These are phyloP conservation scores for Etheostoma spectabile DNA, from an alignment of 2,113 vertebrate genomes.

Conservation along the genomic window DNA sequence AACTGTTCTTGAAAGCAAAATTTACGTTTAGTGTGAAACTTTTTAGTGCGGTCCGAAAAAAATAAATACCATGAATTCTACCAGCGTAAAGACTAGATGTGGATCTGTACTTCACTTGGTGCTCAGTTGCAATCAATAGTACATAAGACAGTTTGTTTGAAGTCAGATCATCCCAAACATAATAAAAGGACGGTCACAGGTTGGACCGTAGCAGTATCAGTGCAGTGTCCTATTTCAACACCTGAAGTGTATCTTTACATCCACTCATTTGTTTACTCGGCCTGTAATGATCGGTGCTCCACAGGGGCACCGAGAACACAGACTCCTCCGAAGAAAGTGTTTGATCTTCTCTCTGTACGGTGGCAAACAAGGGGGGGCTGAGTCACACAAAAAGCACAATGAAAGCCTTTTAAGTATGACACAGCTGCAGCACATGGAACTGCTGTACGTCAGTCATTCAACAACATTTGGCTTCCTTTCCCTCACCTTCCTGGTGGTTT, in stretches of 20 bases:
- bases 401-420: slow-evolving; percentile 59
- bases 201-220: background rate
- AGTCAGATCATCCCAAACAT: slow-evolving; percentile 1
- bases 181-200: background rate
- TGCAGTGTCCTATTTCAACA: background rate
- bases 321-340: slow-evolving; percentile 40
- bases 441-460: slow-evolving; percentile 9
- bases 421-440: slow-evolving; percentile 56
- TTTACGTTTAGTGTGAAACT: too few species aligned
- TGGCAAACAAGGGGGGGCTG: slow-evolving; percentile 28
- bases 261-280: slow-evolving; percentile 61
- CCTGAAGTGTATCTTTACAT: slow-evolving; percentile 22
- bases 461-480: slow-evolving; percentile 30
- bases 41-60: too few species aligned
- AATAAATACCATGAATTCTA: too few species aligned
- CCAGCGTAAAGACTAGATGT: slow-evolving; percentile 22
- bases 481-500: slow-evolving; percentile 26
- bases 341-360: slow-evolving; percentile 51
- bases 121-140: slow-evolving; percentile 34
- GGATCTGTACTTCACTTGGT: slow-evolving; percentile 33
- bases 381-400: slow-evolving; percentile 53
- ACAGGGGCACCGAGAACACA: slow-evolving; percentile 39
- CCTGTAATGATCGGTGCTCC: slow-evolving; percentile 41
- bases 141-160: background rate
- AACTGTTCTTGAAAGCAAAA: too few species aligned